A percentile compares a stretch with the other conserved stretches of the same genome.
Evolutionary conservation across 2,113 vertebrate genomes (phyloP).

Genomic region (Cichladusa arquata): DNA sequence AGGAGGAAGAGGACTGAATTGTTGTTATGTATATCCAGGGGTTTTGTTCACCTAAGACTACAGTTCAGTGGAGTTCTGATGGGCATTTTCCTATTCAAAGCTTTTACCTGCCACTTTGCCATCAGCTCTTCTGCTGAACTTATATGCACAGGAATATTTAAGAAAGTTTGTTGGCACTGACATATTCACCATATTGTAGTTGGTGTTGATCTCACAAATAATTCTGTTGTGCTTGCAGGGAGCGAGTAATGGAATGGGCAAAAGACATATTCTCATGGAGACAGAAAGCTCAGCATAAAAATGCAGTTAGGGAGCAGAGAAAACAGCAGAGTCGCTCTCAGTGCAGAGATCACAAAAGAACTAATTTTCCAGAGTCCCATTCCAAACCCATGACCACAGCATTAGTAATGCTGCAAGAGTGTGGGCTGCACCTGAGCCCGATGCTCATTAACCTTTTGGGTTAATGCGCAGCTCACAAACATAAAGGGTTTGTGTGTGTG

Average conservation of each 20-base stretch:
- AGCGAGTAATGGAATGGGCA: not conserved
- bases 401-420: conserved; percentile 4
- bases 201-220: conserved; percentile 10
- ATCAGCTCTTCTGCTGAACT: not conserved
- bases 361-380: conserved; percentile 41
- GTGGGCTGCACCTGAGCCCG: conserved; percentile 36
- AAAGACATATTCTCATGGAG: not conserved
- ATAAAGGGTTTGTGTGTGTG: not conserved
- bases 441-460: conserved; percentile 26
- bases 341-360: not conserved
- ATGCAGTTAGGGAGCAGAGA: not conserved
- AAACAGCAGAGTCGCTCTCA: not conserved
- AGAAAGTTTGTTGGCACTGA: not conserved
- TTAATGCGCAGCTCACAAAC: conserved; percentile 5
- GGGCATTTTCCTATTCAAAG: not conserved
- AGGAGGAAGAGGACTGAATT: not conserved
- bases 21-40: not conserved
- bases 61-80: not conserved
- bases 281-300: conserved; percentile 31
- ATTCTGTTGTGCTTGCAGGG: not conserved
- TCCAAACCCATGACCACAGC: conserved; percentile 44
- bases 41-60: not conserved
- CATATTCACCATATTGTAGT: not conserved
- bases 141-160: not conserved
- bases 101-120: not conserved